These are phyloP conservation scores for Embidobia sp. DNA, from an alignment of 2,888 invertebrate species.

Conservation along the genomic window DNA sequence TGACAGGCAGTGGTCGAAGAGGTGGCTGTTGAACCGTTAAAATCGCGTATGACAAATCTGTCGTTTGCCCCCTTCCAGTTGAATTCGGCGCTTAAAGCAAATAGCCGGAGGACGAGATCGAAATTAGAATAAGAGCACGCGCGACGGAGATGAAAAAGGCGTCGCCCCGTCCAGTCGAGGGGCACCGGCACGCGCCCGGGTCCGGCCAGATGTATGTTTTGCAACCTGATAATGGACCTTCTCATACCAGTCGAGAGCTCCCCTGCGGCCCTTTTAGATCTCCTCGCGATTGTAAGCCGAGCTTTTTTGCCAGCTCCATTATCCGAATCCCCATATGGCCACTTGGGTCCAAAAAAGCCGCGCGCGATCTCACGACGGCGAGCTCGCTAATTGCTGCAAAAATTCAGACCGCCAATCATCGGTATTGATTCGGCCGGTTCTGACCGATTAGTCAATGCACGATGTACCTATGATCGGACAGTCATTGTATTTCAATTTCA, in stretches of 20 bases:
- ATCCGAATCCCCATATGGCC: slow-evolving; percentile 78
- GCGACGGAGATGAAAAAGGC: slow-evolving; percentile 69
- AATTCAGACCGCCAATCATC: slow-evolving; percentile 12
- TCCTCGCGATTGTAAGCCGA: slow-evolving; percentile 77
- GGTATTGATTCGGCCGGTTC: too few species aligned
- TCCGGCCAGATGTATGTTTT: slow-evolving; percentile 80
- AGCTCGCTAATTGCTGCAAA: slow-evolving; percentile 41
- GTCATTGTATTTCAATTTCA: too few species aligned
- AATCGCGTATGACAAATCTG: slow-evolving; percentile 69
- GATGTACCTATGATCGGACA: too few species aligned
- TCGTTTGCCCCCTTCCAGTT: slow-evolving; percentile 59
- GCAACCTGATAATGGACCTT: slow-evolving; percentile 80
- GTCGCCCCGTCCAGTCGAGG: slow-evolving; percentile 70
- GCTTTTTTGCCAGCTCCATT: slow-evolving; percentile 76
- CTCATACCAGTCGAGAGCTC: slow-evolving; percentile 74
- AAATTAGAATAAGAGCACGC: slow-evolving; percentile 45
- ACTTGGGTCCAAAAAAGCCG: slow-evolving; percentile 70
- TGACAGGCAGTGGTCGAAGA: slow-evolving; percentile 53
- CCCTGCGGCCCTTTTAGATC: slow-evolving; percentile 78
- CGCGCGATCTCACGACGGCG: slow-evolving; percentile 43
- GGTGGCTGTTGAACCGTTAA: slow-evolving; percentile 66
- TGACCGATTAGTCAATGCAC: too few species aligned
- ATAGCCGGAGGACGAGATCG: slow-evolving; percentile 32
- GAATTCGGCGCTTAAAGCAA: slow-evolving; percentile 29
- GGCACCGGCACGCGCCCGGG: slow-evolving; percentile 76